Base-by-base conservation (phyloP, 2,888 invertebrate species). In the Anorthoa munda region DNA sequence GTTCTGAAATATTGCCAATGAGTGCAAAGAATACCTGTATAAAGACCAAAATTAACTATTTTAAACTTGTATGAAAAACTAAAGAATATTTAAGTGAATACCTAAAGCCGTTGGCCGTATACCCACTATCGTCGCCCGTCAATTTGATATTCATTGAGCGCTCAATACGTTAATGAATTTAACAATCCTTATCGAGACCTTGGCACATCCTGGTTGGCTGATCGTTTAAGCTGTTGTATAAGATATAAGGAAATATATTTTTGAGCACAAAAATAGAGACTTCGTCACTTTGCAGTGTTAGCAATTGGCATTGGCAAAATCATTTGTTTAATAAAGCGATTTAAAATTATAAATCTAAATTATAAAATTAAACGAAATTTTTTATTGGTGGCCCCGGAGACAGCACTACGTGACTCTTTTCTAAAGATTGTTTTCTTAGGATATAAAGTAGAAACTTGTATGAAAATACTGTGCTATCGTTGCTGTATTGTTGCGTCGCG, bases 71-170 rank as follows among this genome's bases (percentile, higher is more conserved):
- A 45, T 7, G 12, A 73, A 45, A 70, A 53, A 23, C 2, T 12
- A 58, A 31, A 45, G 18, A 58, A 48, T 26, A 48, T 73, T 77
- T 75, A 53, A 69, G 66, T 53, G 53, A 66, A 75, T 48, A 56
- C 64, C 75, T 48, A 55, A 71, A 70, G 17, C 53, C 51, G 56
- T 13, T 55, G 17, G 23, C 71, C 82, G 80, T 77, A 77, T 82
- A 60, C 60, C 21, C 18, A 51, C 21, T 77, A 83, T 83, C 79
- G 60, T 56, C 18, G 58, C 50, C 39, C 65, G 66, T 75, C 79
- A 77, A 85, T 79, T 83, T 45, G 67, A 48, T 51, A 83, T 76
- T 76, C 79, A 76, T 78, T 78, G 75, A 79, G 39, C 70, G 55
- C 46, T 55, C 59, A 58, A 65, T 48, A 56, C 53, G 21, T 31